Percentiles rank a stretch among this genome's conserved stretches.
Conservation (phyloP, 2,888 invertebrate species). For the Hedya salicella region DNA sequence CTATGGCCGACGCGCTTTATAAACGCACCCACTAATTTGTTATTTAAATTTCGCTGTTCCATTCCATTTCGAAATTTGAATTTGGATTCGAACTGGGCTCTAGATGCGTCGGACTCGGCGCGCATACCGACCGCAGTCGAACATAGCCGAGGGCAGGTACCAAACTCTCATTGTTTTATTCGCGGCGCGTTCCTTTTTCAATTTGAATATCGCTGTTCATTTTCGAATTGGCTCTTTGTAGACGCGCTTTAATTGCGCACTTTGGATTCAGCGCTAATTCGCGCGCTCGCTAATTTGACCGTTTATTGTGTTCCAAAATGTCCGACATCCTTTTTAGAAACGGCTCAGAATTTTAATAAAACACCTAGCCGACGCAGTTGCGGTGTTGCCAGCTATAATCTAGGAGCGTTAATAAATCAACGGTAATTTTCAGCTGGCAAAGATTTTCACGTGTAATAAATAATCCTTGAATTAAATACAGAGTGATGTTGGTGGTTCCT, state of each 20-base stretch:
- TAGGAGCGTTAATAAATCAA: constrained; percentile 37
- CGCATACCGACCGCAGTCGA: constrained; percentile 55
- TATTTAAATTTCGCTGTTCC: constrained; percentile 77
- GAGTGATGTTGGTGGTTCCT: constrained; percentile 40
- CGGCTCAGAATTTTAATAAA: constrained; percentile 69
- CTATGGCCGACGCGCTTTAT: constrained; percentile 70
- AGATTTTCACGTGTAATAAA: constrained; percentile 42
- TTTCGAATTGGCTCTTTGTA: constrained; percentile 80
- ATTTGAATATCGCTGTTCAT: constrained; percentile 83
- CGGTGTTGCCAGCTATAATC: constrained; percentile 39
- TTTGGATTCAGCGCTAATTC: constrained; percentile 83
- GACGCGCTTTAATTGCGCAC: constrained; percentile 80
- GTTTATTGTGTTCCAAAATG: constrained; percentile 74
- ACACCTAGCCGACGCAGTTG: constrained; percentile 44
- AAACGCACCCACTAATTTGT: constrained; percentile 77
- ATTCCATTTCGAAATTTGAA: constrained; percentile 70
- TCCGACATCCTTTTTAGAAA: constrained; percentile 74
- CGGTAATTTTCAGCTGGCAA: constrained; percentile 41
- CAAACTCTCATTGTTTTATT: constrained; percentile 74
- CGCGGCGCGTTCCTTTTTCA: constrained; percentile 80
- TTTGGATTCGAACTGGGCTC: constrained; percentile 64
- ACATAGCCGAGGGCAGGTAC: constrained; percentile 51
- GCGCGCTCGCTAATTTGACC: constrained; percentile 79
- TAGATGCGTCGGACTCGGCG: constrained; percentile 57
- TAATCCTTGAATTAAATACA: constrained; percentile 42